Base-by-base conservation (phyloP, 1,140 invertebrate species). In the Hylaeus volcanicus region DNA sequence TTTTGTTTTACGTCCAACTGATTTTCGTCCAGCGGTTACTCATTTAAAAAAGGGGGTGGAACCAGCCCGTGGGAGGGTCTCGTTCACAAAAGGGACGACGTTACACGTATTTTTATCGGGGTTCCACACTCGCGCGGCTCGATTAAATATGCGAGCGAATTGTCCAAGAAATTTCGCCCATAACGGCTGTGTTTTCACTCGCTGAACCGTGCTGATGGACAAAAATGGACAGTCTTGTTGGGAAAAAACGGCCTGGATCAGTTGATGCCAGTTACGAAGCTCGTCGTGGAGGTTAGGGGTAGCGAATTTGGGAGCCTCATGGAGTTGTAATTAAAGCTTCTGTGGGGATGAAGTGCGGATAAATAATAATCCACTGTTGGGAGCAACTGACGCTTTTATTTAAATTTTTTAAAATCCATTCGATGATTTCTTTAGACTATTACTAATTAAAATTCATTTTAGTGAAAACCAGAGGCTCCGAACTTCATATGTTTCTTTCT, bases 81-180 rank as follows among this genome's bases (percentile, higher is more conserved):
- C n/a, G 43, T 45, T 37, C 43, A 51, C 65, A 51, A 68, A 45
- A 45, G 45, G 45, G 65, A 15, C 65, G 45, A 51, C 61, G 60
- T 51, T 74, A 64, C 72, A 55, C 61, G 60, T 64, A 64, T 74
- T 74, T 74, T 74, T 53, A 64, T 74, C 71, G 60, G 60, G 15
- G 60, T 48, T 61, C 71, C 45, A 73, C 56, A 73, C 65, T 53
- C 65, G 45, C 43, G 70, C 3, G 4, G 55, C 12, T 61, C 55
- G 45, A 61, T 70, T 77, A 70, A 68, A 66, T 58, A 68, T 68
- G 74, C 74, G 74, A 5, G 72, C 45, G 45, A 45, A 58, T 76
- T 48, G 64, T 69, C 48, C 14, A 61, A 70, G 26, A 39, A 77
- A 70, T 48, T 48, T 77, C 65, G 9, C 1, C n/a, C n/a, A 37